Evolutionary conservation across 2,888 invertebrate species (phyloP).

Genomic region (Morinoia aosen): DNA sequence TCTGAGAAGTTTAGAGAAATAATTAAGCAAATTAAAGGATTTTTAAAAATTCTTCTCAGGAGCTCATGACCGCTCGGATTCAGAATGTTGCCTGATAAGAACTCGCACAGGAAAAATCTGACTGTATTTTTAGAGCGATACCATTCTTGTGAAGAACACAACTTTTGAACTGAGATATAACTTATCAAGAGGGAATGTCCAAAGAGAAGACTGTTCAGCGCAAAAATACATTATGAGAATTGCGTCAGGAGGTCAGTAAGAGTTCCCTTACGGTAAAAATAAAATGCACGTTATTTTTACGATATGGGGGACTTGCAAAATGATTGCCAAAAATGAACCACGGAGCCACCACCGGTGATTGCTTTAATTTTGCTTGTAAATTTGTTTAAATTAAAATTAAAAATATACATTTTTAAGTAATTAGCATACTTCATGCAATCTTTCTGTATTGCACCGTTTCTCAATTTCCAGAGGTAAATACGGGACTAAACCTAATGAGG

Average conservation of each 20-base stretch:
- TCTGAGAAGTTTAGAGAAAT: neutral
- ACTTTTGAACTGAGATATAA: neutral
- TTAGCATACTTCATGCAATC: neutral
- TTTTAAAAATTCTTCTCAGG: neutral
- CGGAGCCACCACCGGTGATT: neutral
- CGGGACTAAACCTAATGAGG: neutral
- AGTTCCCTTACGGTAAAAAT: neutral
- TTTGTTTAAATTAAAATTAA: neutral
- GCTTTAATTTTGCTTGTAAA: neutral
- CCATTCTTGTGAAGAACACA: neutral
- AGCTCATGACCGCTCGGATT: neutral
- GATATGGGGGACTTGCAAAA: neutral
- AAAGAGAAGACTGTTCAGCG: neutral
- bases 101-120: neutral
- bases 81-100: neutral
- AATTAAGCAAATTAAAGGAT: neutral
- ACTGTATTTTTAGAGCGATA: neutral
- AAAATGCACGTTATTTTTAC: neutral
- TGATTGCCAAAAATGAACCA: neutral
- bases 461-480: neutral
- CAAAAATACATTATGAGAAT: neutral
- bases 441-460: neutral
- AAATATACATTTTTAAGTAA: neutral
- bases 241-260: neutral
- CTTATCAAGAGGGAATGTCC: neutral